Evolutionary conservation across 2,113 vertebrate species (phyloP).

Genomic region (Neotragus pygmaeus): DNA sequence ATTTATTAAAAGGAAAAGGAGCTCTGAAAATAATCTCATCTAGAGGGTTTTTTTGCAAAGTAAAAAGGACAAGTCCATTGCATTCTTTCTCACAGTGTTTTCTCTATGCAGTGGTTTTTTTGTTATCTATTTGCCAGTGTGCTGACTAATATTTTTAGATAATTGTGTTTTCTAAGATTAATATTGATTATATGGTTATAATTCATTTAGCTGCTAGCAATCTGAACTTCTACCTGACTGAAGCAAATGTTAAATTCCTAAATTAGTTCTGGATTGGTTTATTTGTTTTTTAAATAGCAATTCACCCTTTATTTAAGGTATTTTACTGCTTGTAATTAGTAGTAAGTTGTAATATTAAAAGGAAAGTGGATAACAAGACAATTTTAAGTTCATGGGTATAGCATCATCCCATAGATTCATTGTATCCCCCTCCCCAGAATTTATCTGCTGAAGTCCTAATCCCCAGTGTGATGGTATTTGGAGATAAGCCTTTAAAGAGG

Average conservation of each 20-base stretch:
- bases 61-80: background rate
- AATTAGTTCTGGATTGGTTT: constrained; percentile 5
- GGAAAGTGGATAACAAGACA: background rate
- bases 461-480: background rate
- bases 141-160: background rate
- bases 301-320: background rate
- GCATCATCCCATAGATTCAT: background rate
- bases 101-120: background rate
- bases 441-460: background rate
- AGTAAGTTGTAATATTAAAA: constrained; percentile 6
- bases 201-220: background rate
- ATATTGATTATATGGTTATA: background rate
- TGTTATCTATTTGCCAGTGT: background rate
- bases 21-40: background rate
- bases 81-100: background rate
- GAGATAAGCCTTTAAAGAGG: background rate
- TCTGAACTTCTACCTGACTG: background rate
- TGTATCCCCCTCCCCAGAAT: background rate
- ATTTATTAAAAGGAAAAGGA: background rate
- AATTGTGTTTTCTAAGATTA: constrained; percentile 14
- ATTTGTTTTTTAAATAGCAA: background rate
- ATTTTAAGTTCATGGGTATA: background rate
- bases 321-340: background rate
- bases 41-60: background rate
- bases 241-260: constrained; percentile 23